Evolutionary conservation across 2,888 invertebrate species (phyloP), one percentile per base, ranked within the genome.

Genomic region (Agriopis aurantiaria): DNA sequence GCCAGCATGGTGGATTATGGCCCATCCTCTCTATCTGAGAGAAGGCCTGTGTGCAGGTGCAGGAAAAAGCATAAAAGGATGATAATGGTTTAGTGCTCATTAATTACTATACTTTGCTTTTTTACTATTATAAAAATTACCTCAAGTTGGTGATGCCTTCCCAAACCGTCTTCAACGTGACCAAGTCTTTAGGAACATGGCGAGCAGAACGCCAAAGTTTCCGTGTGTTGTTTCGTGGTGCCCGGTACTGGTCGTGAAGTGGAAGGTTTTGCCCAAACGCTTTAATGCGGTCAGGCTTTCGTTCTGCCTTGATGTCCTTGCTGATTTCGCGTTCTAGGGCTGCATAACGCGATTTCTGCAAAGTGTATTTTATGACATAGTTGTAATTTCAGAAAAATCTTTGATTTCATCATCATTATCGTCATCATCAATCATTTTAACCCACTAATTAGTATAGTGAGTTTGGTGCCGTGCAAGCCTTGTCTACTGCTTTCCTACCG

Each of bases 151-250:
- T 95, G 40, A 96, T 96, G 49, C 95, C 96, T 74, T 96, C 94
- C 96, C 96, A 96, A 3, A 96, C 95, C 40, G 95, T 91, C 68
- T 96, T 95, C 90, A 96, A 95, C 0, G 95, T 95, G 65, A 95
- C 95, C 0, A 96, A 86, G 51, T 96, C 95, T 67, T 89, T 86
- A 0, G 96, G 96, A 3, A 96, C 95, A 64, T 95, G 89, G 51
- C 95, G 90, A 48, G 95, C 95, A 0, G 92, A 90, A 14, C 95
- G 82, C 96, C 96, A 96, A 71, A 92, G 89, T 43, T 91, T 87
- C 65, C 92, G 87, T 0, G 95, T 94, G 48, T 92, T 84, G 78
- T 95, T 95, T 11, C 79, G 80, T 0, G 96, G 95, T 0, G 95
- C 91, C n/a, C 87, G 80, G 78, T 91, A 92, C 73, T 95, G 93